These are phyloP conservation scores for Halictus ligatus DNA, from an alignment of 2,888 invertebrate genomes.

Conservation along the genomic window DNA sequence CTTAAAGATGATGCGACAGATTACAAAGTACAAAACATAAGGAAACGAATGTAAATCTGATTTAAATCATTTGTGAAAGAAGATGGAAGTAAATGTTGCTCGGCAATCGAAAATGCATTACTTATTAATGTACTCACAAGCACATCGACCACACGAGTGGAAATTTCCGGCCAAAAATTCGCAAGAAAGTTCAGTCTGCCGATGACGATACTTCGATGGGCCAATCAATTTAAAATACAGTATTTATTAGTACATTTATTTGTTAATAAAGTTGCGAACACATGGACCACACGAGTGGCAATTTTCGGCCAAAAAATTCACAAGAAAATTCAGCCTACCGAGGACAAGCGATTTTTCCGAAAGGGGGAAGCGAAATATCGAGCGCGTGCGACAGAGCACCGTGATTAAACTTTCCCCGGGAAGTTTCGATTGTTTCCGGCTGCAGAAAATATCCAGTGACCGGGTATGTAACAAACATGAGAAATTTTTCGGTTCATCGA, in stretches of 20 bases:
- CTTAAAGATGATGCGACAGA: neutral
- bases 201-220: neutral
- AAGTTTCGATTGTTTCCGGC: neutral
- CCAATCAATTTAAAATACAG: neutral
- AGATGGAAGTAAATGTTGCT: neutral
- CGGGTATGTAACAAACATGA: slow-evolving; percentile 21
- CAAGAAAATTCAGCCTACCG: neutral
- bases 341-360: neutral
- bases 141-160: too few species aligned
- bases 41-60: neutral
- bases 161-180: too few species aligned
- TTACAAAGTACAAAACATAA: neutral
- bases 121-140: too few species aligned
- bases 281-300: neutral
- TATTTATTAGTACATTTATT: neutral
- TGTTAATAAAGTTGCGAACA: neutral
- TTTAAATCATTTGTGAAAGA: neutral
- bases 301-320: neutral
- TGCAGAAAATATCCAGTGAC: neutral
- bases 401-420: slow-evolving; percentile 11
- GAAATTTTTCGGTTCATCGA: slow-evolving; percentile 63
- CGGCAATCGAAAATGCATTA: too few species aligned
- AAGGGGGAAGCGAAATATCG: neutral
- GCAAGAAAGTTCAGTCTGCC: too few species aligned
- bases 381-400: neutral